These are phyloP conservation scores for Zophobas atratus DNA, from an alignment of 1,140 invertebrate species.

Conservation along the genomic window DNA sequence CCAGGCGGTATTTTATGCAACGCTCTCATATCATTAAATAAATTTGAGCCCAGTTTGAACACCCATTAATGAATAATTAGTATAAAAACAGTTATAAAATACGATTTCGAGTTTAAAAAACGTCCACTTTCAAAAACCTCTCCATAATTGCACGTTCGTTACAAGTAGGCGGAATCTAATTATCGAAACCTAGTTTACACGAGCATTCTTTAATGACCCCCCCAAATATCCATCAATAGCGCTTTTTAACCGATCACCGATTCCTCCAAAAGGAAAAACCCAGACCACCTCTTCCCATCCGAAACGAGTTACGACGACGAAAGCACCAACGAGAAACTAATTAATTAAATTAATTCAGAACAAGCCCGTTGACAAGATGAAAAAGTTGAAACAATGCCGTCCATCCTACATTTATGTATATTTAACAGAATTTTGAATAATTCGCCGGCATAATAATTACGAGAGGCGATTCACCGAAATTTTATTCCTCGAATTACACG, in stretches of 20 bases:
- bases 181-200: neutral
- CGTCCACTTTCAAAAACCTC: neutral
- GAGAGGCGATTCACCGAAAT: slow-evolving; percentile 19
- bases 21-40: too few relatives aligned
- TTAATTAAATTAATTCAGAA: slow-evolving; percentile 25
- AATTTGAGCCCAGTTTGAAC: too few relatives aligned
- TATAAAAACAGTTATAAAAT: too few relatives aligned
- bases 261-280: neutral
- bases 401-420: neutral
- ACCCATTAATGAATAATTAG: too few relatives aligned
- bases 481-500: slow-evolving; percentile 41
- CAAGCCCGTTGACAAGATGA: slow-evolving; percentile 24
- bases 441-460: slow-evolving; percentile 9
- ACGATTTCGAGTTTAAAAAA: neutral
- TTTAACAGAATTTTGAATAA: slow-evolving; percentile 31
- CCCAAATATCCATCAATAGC: neutral
- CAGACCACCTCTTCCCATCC: neutral
- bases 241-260: neutral
- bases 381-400: slow-evolving; percentile 9
- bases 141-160: slow-evolving; percentile 4
- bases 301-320: neutral
- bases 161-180: slow-evolving; percentile 7
- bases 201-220: neutral
- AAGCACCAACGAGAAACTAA: slow-evolving; percentile 4
- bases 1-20: too few relatives aligned